Percentiles rank a stretch among this genome's conserved stretches.
These are phyloP conservation scores for Drosophila kambysellisi DNA, from an alignment of 2,888 invertebrate species.

Conservation along the genomic window DNA sequence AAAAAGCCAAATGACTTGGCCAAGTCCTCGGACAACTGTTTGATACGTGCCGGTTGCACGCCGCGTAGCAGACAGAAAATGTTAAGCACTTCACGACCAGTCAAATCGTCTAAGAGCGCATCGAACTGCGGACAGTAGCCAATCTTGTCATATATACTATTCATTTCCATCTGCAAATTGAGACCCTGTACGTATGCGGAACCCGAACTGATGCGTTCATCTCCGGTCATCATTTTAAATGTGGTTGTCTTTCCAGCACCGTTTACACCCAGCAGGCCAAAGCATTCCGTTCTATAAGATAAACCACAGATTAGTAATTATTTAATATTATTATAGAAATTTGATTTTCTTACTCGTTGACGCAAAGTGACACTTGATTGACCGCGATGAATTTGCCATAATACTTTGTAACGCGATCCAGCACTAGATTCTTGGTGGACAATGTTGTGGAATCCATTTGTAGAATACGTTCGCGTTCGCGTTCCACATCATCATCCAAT, in stretches of 20 bases:
- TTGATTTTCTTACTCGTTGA: constrained; percentile 78
- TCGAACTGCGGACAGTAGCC: constrained; percentile 93
- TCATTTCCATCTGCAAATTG: constrained; percentile 86
- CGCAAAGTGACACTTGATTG: constrained; percentile 89
- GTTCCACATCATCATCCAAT: constrained; percentile 87
- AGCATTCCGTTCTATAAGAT: constrained; percentile 88
- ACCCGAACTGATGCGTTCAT: constrained; percentile 89
- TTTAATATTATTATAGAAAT: neutral
- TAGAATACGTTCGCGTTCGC: constrained; percentile 86
- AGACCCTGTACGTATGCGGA: constrained; percentile 89
- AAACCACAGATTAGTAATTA: neutral
- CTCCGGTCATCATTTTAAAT: constrained; percentile 96
- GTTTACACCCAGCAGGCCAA: constrained; percentile 93
- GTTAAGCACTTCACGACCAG: constrained; percentile 89
- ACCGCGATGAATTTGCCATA: constrained; percentile 92
- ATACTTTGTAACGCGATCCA: constrained; percentile 90
- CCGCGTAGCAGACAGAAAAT: constrained; percentile 89
- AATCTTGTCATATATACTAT: constrained; percentile 87
- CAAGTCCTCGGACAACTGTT: constrained; percentile 70
- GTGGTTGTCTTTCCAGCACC: constrained; percentile 96
- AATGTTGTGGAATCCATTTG: constrained; percentile 83
- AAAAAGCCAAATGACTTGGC: constrained; percentile 87
- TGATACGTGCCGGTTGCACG: constrained; percentile 85
- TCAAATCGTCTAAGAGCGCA: constrained; percentile 89
- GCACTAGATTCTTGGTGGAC: constrained; percentile 86